Conservation (phyloP, 2,888 invertebrate species). For the Polymixis lichenea region DNA sequence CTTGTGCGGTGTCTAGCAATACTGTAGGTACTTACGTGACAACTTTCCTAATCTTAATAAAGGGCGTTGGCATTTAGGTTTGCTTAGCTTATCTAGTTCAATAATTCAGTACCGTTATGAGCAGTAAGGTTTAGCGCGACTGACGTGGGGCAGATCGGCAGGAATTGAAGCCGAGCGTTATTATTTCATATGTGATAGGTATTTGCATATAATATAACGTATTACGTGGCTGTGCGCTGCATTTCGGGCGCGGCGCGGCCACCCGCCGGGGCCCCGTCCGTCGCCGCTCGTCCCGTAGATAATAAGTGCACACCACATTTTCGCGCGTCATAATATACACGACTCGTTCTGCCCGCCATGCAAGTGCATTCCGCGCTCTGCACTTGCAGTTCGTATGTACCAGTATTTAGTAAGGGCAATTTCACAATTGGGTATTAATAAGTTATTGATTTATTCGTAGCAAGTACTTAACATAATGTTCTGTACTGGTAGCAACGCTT, state of each 20-base stretch:
- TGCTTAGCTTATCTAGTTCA: slow-evolving; percentile 66
- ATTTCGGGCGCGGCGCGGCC: slow-evolving; percentile 80
- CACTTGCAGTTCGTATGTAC: slow-evolving; percentile 61
- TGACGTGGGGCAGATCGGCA: slow-evolving; percentile 20
- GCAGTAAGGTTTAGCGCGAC: slow-evolving; percentile 5
- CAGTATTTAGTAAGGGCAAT: slow-evolving; percentile 64
- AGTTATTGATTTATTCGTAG: slow-evolving; percentile 45
- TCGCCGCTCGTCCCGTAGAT: slow-evolving; percentile 81
- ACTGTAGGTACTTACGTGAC: slow-evolving; percentile 50
- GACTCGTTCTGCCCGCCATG: slow-evolving; percentile 72
- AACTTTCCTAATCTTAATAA: slow-evolving; percentile 68
- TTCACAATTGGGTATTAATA: slow-evolving; percentile 48
- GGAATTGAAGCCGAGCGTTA: slow-evolving; percentile 32
- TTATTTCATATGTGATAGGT: slow-evolving; percentile 58
- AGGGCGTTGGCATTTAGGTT: slow-evolving; percentile 72
- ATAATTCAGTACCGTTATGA: slow-evolving; percentile 44
- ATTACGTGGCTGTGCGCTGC: slow-evolving; percentile 70
- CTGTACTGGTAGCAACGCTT: slow-evolving; percentile 13
- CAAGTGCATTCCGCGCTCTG: slow-evolving; percentile 76
- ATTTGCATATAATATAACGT: slow-evolving; percentile 71
- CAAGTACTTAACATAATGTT: slow-evolving; percentile 19
- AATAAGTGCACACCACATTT: slow-evolving; percentile 85
- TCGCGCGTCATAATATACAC: slow-evolving; percentile 75
- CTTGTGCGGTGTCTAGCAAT: slow-evolving; percentile 46
- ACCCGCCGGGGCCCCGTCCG: slow-evolving; percentile 85